A percentile compares a stretch with the other conserved stretches of the same genome.
phyloP scores from a whole-genome alignment of 2,113 vertebrate species.

The Podiceps cristatus region DNA sequence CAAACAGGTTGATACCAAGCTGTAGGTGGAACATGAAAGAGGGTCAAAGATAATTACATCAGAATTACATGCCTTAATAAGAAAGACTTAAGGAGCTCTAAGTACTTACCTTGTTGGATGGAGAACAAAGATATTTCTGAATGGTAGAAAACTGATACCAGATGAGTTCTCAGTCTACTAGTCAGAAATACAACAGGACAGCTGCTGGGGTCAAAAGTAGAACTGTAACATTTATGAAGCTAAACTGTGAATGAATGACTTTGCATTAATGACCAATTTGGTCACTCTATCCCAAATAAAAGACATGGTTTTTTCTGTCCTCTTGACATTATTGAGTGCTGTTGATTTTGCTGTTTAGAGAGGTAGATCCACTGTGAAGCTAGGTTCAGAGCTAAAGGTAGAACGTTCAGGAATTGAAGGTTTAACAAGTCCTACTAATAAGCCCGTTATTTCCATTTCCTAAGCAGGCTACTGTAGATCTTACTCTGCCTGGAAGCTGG shows the following conservation, averaged over 20 bases:
- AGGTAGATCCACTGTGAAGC: neutral
- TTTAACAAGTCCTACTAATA: slow-evolving; percentile 63
- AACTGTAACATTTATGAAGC: neutral
- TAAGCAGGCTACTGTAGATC: slow-evolving; percentile 31
- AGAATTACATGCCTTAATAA: neutral
- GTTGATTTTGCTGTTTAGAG: neutral
- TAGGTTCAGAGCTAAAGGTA: slow-evolving; percentile 2
- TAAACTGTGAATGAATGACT: neutral
- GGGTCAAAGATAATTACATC: neutral
- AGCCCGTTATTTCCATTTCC: slow-evolving; percentile 49
- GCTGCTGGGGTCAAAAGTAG: fast-evolving
- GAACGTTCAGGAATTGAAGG: neutral
- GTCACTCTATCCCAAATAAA: neutral
- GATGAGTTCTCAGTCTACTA: neutral
- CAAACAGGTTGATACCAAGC: neutral
- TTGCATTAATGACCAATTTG: neutral
- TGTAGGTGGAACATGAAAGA: neutral
- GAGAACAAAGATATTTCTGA: neutral
- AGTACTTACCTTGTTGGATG: neutral
- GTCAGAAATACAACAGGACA: neutral
- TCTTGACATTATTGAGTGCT: neutral
- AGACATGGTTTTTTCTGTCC: neutral
- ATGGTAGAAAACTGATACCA: neutral
- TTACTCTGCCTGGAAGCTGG: slow-evolving; percentile 55
- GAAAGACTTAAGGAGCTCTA: neutral